These are phyloP conservation scores for Bombyx mori DNA, from an alignment of 1,140 invertebrate species.

Conservation along the genomic window DNA sequence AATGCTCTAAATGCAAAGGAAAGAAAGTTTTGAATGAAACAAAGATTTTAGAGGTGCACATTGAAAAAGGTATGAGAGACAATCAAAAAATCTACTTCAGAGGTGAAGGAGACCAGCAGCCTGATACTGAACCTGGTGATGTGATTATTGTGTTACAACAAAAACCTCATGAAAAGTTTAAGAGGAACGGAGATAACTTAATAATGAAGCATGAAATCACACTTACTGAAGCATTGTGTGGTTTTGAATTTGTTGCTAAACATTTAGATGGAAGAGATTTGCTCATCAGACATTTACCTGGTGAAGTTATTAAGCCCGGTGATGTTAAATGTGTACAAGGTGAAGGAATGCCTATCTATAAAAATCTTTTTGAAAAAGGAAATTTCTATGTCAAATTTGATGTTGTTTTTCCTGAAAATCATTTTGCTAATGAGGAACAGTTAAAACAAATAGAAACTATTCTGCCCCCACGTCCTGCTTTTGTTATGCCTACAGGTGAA, in stretches of 20 bases:
- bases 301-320: conserved; percentile 84
- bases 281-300: conserved; percentile 80
- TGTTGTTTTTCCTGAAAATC: conserved; percentile 86
- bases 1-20: conserved; percentile 85
- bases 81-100: conserved; percentile 89
- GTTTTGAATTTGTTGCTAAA: conserved; percentile 84
- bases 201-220: conserved; percentile 81
- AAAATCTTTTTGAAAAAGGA: conserved; percentile 87
- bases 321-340: conserved; percentile 84
- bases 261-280: conserved; percentile 89
- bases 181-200: conserved; percentile 83
- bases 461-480: conserved; percentile 77
- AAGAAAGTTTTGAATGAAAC: conserved; percentile 84
- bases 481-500: conserved; percentile 79
- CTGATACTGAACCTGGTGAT: conserved; percentile 87
- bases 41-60: conserved; percentile 89
- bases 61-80: conserved; percentile 93
- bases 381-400: conserved; percentile 90
- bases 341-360: conserved; percentile 93
- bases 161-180: conserved; percentile 84
- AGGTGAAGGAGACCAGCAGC: conserved; percentile 92
- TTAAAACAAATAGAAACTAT: conserved; percentile 80
- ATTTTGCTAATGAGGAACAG: conserved; percentile 81
- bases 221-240: conserved; percentile 92
- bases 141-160: conserved; percentile 91